phyloP scores from a whole-genome alignment of 2,888 invertebrate species.

The Noctua janthe region DNA sequence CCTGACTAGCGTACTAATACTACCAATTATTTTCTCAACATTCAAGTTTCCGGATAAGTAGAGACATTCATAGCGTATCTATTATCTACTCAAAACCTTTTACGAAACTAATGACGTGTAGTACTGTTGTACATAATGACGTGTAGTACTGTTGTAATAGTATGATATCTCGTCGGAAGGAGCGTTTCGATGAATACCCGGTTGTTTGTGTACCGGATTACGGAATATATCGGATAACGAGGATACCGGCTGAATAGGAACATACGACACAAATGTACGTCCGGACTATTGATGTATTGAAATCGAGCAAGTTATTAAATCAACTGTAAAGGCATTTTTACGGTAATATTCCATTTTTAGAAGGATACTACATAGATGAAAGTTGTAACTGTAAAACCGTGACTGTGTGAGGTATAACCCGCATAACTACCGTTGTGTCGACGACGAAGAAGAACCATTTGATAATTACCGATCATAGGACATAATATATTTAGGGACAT shows the following conservation, averaged over 20 bases:
- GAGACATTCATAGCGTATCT: background rate
- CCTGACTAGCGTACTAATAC: background rate
- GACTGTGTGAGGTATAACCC: too few species aligned
- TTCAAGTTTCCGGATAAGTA: background rate
- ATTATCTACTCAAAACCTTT: background rate
- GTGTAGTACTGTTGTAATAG: constrained; percentile 1
- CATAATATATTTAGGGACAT: background rate
- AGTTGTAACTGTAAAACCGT: background rate
- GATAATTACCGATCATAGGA: background rate
- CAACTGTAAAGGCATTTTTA: constrained; percentile 13
- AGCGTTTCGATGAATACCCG: constrained; percentile 11
- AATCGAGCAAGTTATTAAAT: constrained; percentile 4
- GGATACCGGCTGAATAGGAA: constrained; percentile 4
- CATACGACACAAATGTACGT: constrained; percentile 6
- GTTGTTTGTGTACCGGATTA: constrained; percentile 33
- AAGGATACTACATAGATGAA: background rate
- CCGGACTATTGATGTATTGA: constrained; percentile 29
- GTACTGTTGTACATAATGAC: background rate
- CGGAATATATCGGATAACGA: constrained; percentile 21
- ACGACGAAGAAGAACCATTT: background rate
- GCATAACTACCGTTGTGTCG: background rate
- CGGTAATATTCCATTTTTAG: background rate
- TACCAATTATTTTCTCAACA: background rate
- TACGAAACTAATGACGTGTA: constrained; percentile 14
- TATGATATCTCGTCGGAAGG: constrained; percentile 8